Base-by-base conservation (phyloP, 64 coral and sea anemone species). In the Porites lutea region DNA sequence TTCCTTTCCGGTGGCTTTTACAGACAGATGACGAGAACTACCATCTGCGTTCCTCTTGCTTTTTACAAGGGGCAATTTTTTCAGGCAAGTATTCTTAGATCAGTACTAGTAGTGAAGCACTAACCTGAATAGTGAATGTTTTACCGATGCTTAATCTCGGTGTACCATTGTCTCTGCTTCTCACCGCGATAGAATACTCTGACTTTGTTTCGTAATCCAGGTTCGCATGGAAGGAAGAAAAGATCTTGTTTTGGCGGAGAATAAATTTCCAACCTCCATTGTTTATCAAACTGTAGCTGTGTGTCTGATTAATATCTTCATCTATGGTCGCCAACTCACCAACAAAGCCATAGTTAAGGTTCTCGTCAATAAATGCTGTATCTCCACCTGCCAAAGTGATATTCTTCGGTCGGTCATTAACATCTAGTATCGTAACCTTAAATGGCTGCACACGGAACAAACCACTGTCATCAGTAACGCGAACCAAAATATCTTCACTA, bases 341-440 rank as follows among this genome's bases (percentile, higher is more conserved):
- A 46, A 98, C 68, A 71, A 84, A 92, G 45, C 77, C 52, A 81
- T 55, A 72, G 46, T 88, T 94, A 49, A 80, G 74, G 72, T 98
- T 98, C 72, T 98, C 96, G 57, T 93, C 8, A 21, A 93, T 87
- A 46, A 61, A 88, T 79, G 55, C 89, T 15, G 77, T 77, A 86
- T 90, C 48, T 54, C 54, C 54, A 7, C 93, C 90, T 14, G 92
- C 87, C 48, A 98, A 82, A 3, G 79, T 89, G 59, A 98, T 89
- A 65, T 78, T 82, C 2, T 79, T 94, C 11, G 96, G 96, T 73
- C 46, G 89, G 90, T 98, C 96, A 67, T 98, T 98, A 50, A 94
- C 63, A 92, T 98, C 86, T 45, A 95, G 68, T n/a, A 95, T 66
- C 13, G 16, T 75, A 8, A 98, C 27, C 6, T 57, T 89, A 18